Evolutionary conservation across 1,140 invertebrate genomes (phyloP).

Genomic region (Nautilus pompilius): DNA sequence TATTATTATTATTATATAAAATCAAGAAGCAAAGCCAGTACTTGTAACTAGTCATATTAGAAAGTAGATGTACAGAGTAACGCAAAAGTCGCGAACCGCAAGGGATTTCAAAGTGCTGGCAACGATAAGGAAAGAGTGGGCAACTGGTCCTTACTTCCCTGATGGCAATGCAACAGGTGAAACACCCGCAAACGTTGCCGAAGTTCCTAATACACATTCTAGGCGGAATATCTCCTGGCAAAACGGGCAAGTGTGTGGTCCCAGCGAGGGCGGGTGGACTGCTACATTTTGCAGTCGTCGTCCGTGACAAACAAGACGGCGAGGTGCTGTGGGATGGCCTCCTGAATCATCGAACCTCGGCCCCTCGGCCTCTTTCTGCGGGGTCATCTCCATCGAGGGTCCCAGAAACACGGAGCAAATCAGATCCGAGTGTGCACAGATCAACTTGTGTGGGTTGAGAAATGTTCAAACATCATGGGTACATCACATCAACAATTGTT

Average conservation of each 20-base stretch:
- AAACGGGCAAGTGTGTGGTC: not conserved
- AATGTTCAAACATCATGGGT: too few relatives aligned
- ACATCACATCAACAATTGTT: too few relatives aligned
- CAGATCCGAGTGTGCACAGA: too few relatives aligned
- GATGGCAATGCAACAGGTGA: not conserved
- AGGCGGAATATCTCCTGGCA: not conserved
- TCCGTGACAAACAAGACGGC: constrained; percentile 83
- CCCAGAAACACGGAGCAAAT: constrained; percentile 91
- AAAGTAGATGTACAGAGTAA: too few relatives aligned
- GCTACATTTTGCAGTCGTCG: constrained; percentile 94
- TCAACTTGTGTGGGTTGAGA: too few relatives aligned
- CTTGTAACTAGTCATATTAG: too few relatives aligned
- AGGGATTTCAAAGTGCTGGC: too few relatives aligned
- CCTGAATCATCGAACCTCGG: not conserved
- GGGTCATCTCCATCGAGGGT: constrained; percentile 67
- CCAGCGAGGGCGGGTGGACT: constrained; percentile 60
- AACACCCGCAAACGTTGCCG: not conserved
- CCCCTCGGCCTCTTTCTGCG: not conserved
- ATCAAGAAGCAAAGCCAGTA: too few relatives aligned
- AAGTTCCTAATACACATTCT: not conserved
- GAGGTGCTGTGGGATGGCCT: not conserved
- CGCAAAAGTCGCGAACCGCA: too few relatives aligned
- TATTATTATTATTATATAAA: too few relatives aligned
- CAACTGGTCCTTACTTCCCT: too few relatives aligned
- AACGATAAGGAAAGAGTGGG: too few relatives aligned